Conservation (phyloP, 2,113 vertebrate species). For the Andinoacara biseriatus region DNA sequence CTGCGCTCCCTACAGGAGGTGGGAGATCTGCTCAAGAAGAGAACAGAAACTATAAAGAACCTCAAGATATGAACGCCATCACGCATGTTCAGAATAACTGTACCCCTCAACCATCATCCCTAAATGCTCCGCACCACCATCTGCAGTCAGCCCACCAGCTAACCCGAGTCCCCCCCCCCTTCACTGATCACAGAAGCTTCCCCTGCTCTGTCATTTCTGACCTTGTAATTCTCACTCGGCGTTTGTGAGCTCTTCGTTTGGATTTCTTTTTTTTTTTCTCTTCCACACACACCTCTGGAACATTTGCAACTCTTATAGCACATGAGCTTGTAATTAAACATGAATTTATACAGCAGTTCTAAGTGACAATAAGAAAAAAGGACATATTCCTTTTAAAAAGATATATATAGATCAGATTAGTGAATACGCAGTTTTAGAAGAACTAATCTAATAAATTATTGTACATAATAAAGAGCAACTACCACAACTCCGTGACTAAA, state of each 20-base stretch:
- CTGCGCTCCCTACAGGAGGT: slow-evolving; percentile 94
- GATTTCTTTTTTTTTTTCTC: slow-evolving; percentile 3
- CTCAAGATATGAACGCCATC: slow-evolving; percentile 88
- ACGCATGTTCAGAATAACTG: slow-evolving; percentile 38
- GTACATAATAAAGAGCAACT: slow-evolving; percentile 85
- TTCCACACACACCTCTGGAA: slow-evolving; percentile 36
- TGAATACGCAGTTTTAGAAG: slow-evolving; percentile 70
- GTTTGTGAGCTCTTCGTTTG: slow-evolving; percentile 20
- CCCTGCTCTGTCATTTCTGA: not conserved
- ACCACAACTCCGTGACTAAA: slow-evolving; percentile 78
- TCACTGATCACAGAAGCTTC: not conserved
- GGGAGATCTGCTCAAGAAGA: slow-evolving; percentile 93
- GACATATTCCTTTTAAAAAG: slow-evolving; percentile 16
- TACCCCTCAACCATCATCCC: not conserved
- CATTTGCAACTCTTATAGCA: slow-evolving; percentile 79
- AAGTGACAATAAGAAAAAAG: not conserved
- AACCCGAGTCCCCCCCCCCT: not conserved
- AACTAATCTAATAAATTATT: slow-evolving; percentile 88
- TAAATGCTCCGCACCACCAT: not conserved
- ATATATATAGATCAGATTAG: slow-evolving; percentile 30
- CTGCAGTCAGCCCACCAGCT: slow-evolving; percentile 32
- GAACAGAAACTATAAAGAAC: slow-evolving; percentile 91
- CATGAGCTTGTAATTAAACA: slow-evolving; percentile 53
- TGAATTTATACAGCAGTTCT: slow-evolving; percentile 41
- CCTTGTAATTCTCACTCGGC: not conserved